phyloP scores from a whole-genome alignment of 2,113 vertebrate genomes.

The Condylura cristata region DNA sequence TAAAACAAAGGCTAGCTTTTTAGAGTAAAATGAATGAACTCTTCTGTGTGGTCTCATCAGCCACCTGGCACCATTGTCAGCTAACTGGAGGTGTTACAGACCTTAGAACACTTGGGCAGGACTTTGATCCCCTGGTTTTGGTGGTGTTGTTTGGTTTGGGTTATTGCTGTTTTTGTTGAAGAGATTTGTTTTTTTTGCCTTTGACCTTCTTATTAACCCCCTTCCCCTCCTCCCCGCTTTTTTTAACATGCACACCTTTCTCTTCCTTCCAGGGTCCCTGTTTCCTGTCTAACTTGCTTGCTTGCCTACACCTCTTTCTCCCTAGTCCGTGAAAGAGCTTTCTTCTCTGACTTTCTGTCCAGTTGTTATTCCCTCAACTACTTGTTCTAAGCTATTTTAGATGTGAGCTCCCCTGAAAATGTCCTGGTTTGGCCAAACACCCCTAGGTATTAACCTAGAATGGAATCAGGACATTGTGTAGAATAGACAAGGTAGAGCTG shows the following conservation, averaged over 20 bases:
- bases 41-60: not conserved
- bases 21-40: not conserved
- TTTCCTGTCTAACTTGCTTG: not conserved
- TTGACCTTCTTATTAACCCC: not conserved
- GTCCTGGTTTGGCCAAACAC: not conserved
- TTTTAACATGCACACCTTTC: not conserved
- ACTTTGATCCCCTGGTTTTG: not conserved
- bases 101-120: not conserved
- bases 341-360: not conserved
- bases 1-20: not conserved
- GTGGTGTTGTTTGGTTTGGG: not conserved
- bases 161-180: not conserved
- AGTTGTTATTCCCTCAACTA: not conserved
- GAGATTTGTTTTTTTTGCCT: not conserved
- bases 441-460: too few relatives aligned
- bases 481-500: not conserved
- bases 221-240: not conserved
- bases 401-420: not conserved
- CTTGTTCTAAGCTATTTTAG: not conserved
- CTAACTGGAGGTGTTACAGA: not conserved
- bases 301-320: not conserved
- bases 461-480: not conserved
- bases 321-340: not conserved
- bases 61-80: not conserved
- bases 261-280: too few relatives aligned